phyloP scores from a whole-genome alignment of 1,140 invertebrate genomes.

The Drosophila ambigua region DNA sequence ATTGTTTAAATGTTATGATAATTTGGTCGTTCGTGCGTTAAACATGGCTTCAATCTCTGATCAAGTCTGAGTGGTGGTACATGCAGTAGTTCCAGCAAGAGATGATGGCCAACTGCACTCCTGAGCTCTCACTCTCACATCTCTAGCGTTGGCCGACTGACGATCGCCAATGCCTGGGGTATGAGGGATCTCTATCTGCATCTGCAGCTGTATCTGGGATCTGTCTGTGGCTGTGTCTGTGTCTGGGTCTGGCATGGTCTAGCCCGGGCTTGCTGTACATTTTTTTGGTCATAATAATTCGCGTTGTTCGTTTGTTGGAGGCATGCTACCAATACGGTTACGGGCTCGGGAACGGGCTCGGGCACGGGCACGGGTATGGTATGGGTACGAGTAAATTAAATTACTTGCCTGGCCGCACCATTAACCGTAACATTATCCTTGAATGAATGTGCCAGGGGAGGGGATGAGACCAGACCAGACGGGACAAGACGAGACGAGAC shows the following conservation, averaged over 20 bases:
- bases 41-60: slow-evolving; percentile 8
- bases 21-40: no score
- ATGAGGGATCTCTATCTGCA: slow-evolving; percentile 22
- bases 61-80: slow-evolving; percentile 22
- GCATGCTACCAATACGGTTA: slow-evolving; percentile 33
- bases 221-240: slow-evolving; percentile 17
- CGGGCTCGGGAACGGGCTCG: neutral
- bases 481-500: no score
- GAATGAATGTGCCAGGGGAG: slow-evolving; percentile 52
- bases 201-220: slow-evolving; percentile 5
- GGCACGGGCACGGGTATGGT: slow-evolving; percentile 8
- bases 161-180: slow-evolving; percentile 29
- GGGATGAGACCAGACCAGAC: neutral
- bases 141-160: slow-evolving; percentile 38
- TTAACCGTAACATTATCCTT: slow-evolving; percentile 75
- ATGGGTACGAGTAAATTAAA: slow-evolving; percentile 63
- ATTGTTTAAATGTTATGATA: no score
- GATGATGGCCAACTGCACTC: slow-evolving; percentile 8
- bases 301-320: slow-evolving; percentile 51
- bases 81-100: slow-evolving; percentile 19
- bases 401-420: slow-evolving; percentile 53
- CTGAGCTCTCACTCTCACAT: slow-evolving; percentile 32
- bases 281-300: slow-evolving; percentile 58
- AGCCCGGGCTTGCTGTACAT: slow-evolving; percentile 6
- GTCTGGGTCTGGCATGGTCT: slow-evolving; percentile 31